Evolutionary conservation across 2,888 invertebrate genomes (phyloP), one percentile per base, ranked within the genome.

Genomic region (Darwinula stevensoni): DNA sequence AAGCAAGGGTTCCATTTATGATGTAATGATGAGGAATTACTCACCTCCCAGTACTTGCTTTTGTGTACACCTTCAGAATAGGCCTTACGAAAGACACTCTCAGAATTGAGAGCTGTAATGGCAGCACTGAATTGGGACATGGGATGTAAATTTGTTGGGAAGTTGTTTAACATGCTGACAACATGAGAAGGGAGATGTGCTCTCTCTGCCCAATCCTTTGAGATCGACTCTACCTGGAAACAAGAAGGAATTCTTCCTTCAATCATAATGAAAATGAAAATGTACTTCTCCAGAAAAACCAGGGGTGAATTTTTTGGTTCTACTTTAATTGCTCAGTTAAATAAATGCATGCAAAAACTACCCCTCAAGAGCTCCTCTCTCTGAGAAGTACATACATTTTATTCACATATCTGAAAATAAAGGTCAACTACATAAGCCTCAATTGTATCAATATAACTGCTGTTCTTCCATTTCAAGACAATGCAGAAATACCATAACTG

Each of bases 81-180:
- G 1, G 86, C 86, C 49, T 76, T 68, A 6, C 74, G 75, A 56
- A 82, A 88, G 47, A 71, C 66, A 46, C 80, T 80, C 55, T 88
- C 86, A 47, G 71, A 74, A 57, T 84, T 84, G 39, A 86, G 62
- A 3, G 76, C 73, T 13, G 82, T 80, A 40, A 84, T 66, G 16
- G 86, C 86, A 2, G 82, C 74, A 16, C 72, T 68, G 49, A 88
- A 70, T 56, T 88, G 88, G 1, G 80, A 68, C 88, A 88, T 88
- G 2, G 88, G 88, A 49, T 88, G 88, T 35, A 88, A 59, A 44
- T 66, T 65, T 44, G 63, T 61, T 12, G 88, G 88, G 55, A 88
- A 68, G 53, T 75, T 76, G 59, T 84, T 82, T 44, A 88, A 57
- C 61, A 86, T 69, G 30, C 72, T 73, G 32, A 78, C 80, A n/a